Conservation (phyloP, 2,113 vertebrate genomes). For the Micromys minutus region DNA sequence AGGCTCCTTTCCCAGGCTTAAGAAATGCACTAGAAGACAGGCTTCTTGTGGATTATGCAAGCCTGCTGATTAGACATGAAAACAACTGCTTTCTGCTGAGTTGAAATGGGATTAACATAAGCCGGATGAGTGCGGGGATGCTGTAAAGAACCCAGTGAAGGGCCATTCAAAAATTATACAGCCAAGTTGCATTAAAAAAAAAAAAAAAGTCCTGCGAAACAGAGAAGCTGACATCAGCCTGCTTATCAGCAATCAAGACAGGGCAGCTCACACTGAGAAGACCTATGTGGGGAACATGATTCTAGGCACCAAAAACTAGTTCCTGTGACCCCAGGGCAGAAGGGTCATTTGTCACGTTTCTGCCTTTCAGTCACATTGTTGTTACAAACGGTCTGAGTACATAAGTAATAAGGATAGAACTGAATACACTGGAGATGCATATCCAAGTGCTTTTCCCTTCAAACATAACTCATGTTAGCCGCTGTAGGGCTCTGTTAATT, state of each 20-base stretch:
- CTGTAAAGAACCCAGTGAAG: constrained; percentile 70
- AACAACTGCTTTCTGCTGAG: constrained; percentile 75
- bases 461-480: constrained; percentile 59
- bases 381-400: not conserved
- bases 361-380: constrained; percentile 24
- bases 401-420: constrained; percentile 54
- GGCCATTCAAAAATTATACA: constrained; percentile 67
- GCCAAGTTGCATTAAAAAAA: constrained; percentile 24
- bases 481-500: constrained; percentile 72
- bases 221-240: constrained; percentile 62
- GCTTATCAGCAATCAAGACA: constrained; percentile 64
- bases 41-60: constrained; percentile 62
- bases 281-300: constrained; percentile 57
- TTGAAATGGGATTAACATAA: constrained; percentile 75
- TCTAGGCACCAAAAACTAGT: constrained; percentile 44
- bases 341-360: constrained; percentile 42
- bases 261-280: constrained; percentile 50
- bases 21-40: constrained; percentile 41
- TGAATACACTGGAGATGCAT: constrained; percentile 29
- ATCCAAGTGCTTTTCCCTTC: constrained; percentile 57
- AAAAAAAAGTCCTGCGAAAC: constrained; percentile 66
- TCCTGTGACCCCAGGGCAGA: not conserved
- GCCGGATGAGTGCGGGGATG: constrained; percentile 65
- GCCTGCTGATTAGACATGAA: constrained; percentile 60
- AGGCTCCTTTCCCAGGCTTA: not conserved